Conservation (phyloP, 2,113 vertebrate genomes). For the Trichomycterus rosablanca region DNA sequence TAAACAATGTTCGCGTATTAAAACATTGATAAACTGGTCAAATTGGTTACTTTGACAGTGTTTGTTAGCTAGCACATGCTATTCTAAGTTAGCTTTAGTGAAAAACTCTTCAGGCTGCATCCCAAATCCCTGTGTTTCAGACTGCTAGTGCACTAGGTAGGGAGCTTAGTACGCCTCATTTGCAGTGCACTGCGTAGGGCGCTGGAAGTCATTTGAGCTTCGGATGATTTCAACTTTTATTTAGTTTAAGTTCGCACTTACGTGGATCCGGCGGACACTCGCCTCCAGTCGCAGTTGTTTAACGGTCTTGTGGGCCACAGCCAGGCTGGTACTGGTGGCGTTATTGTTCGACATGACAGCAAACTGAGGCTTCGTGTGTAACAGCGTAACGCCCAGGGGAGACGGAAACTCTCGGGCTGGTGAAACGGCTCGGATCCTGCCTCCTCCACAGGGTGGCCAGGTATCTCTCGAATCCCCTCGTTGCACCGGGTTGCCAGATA, state of each 20-base stretch:
- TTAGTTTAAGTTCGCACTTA: slow-evolving; percentile 33
- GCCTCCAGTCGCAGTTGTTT: slow-evolving; percentile 71
- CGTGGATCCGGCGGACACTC: slow-evolving; percentile 65
- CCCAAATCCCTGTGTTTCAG: too few species aligned
- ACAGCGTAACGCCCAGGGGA: slow-evolving; percentile 7
- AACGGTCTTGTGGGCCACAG: slow-evolving; percentile 62
- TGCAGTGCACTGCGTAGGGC: too few species aligned
- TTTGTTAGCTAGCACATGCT: too few species aligned
- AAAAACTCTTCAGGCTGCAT: too few species aligned
- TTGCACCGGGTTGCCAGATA: not conserved
- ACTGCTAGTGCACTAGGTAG: too few species aligned
- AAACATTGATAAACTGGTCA: too few species aligned
- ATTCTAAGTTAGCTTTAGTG: too few species aligned
- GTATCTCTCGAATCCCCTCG: not conserved
- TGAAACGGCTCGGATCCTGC: not conserved
- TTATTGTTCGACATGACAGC: slow-evolving; percentile 73
- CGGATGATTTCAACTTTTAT: not conserved
- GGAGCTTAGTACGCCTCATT: too few species aligned
- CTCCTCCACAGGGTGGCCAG: not conserved
- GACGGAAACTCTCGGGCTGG: slow-evolving; percentile 12
- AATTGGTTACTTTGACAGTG: too few species aligned
- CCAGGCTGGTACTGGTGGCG: slow-evolving; percentile 63
- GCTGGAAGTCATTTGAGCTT: not conserved
- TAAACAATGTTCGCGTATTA: too few species aligned
- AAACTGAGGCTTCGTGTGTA: not conserved